Conservation (phyloP, 1,140 invertebrate species). For the Orchestia grillus region DNA sequence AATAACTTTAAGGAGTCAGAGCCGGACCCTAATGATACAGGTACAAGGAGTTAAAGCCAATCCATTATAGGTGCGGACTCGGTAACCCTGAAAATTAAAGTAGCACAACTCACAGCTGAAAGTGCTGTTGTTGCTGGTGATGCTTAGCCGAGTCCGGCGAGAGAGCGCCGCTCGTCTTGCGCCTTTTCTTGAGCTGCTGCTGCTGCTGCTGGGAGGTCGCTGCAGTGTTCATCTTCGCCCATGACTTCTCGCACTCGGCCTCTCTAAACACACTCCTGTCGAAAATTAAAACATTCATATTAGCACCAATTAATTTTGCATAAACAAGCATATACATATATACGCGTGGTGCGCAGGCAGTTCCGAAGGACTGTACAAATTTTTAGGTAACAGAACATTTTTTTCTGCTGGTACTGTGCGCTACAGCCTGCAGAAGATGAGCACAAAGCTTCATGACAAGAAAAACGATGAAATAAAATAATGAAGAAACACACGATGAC, state of each 20-base stretch:
- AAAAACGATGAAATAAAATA: neutral
- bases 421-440: neutral
- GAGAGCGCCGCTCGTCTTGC: constrained; percentile 8
- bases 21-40: no score
- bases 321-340: no score
- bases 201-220: constrained; percentile 21
- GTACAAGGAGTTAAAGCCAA: no score
- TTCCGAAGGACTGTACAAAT: no score
- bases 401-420: no score
- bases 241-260: constrained; percentile 39
- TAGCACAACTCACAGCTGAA: constrained; percentile 24
- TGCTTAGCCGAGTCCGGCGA: constrained; percentile 28
- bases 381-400: no score
- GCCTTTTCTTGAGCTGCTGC: constrained; percentile 49
- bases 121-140: constrained; percentile 29
- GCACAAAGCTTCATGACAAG: neutral
- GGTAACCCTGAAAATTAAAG: no score
- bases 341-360: no score
- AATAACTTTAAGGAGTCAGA: no score
- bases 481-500: neutral
- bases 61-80: no score
- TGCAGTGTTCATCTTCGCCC: constrained; percentile 50
- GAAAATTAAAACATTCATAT: neutral
- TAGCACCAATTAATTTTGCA: neutral
- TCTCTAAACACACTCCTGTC: constrained; percentile 40